Evolutionary conservation across 2,888 invertebrate species (phyloP), one percentile per base, ranked within the genome.

Genomic region (Chloromyia formosa): DNA sequence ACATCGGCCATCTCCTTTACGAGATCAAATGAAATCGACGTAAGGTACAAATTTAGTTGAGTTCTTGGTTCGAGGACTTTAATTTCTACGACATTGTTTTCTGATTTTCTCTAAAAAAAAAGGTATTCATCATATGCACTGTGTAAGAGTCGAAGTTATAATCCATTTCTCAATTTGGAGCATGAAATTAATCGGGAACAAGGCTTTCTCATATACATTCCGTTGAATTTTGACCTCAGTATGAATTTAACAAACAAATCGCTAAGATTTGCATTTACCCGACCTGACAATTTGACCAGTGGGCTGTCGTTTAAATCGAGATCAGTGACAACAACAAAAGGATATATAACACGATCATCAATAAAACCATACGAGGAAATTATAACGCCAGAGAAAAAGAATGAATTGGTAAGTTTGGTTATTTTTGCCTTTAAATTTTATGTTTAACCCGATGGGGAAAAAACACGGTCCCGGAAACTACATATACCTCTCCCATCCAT

Each of bases 111-210:
- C n/a, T 69, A 7, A 35, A 35, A 35, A n/a, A 80, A 23, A 75
- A 88, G 89, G 49, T 88, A 88, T 77, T 88, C 88, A 1, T 86
- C 88, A 75, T 88, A 89, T 79, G 87, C 88, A 2, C 84, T 86
- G 78, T 83, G 85, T 61, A 84, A 84, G 56, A 85, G 84, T 75
- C 82, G 82, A 69, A 86, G 85, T 75, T 90, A 90, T 76, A 92
- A 92, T 78, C 91, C 92, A 0, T 84, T 92, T 10, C 84, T 89
- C 0, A 88, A 89, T 79, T 87, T 90, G 0, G 89, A 90, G 80
- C 91, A 92, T 79, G 88, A 89, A 9, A 90, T 90, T 0, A 88
- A 90, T 22, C 88, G 91, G n/a, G 90, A 90, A 76, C 90, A 91
- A 80, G 91, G 92, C 0, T 82, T 92, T 75, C 89, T 92, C 0